These are phyloP conservation scores for Nasua narica DNA, from an alignment of 2,797 vertebrate genomes.

Conservation along the genomic window DNA sequence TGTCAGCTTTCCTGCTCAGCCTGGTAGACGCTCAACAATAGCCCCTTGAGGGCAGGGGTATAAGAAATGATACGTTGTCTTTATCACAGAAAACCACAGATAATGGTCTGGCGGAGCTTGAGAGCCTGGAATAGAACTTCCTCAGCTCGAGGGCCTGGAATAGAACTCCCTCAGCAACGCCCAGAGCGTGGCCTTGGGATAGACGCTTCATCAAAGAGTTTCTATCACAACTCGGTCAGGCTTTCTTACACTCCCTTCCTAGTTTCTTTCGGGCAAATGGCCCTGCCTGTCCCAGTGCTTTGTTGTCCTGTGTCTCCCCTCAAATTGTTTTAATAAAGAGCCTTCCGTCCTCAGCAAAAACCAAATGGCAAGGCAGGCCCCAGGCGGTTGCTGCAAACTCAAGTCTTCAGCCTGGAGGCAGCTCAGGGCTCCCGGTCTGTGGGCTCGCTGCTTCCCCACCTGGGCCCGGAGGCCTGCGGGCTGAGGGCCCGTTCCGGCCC, in stretches of 20 bases:
- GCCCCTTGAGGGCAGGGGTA: no score
- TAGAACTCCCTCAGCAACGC: neutral
- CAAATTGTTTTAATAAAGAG: neutral
- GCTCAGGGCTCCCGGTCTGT: neutral
- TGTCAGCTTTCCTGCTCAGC: neutral
- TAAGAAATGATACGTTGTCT: neutral
- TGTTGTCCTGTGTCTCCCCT: neutral
- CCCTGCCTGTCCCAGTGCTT: neutral
- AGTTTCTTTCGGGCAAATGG: neutral
- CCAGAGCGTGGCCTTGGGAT: neutral
- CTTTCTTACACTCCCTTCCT: neutral
- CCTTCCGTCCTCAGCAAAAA: neutral
- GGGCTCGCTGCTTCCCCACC: neutral
- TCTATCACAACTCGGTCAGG: neutral
- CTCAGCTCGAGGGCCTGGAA: neutral
- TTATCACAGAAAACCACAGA: neutral
- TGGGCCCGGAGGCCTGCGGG: neutral
- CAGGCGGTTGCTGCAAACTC: neutral
- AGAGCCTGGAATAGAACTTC: neutral
- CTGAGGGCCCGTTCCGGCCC: rapidly evolving
- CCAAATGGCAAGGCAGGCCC: neutral
- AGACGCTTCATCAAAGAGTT: neutral
- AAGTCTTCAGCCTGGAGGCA: neutral
- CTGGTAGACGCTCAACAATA: neutral
- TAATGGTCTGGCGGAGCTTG: neutral